Conservation (phyloP, 2,888 invertebrate genomes). For the Nemurella pictetii region DNA sequence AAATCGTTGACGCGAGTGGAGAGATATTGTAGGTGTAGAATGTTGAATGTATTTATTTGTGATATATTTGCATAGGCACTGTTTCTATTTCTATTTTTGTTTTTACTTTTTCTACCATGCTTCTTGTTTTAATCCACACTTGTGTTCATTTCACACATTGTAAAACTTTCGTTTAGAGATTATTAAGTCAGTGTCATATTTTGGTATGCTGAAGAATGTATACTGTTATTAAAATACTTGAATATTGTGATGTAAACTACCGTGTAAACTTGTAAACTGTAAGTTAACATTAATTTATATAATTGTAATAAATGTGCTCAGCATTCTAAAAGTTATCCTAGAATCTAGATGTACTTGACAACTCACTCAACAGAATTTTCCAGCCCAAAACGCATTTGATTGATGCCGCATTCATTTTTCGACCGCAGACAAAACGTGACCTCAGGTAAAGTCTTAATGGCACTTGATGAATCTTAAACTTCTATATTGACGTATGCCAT, state of each 20-base stretch:
- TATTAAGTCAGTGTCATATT: no score
- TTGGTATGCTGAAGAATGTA: constrained; percentile 11
- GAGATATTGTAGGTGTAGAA: not conserved
- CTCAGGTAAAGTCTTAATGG: no score
- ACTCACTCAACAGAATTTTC: no score
- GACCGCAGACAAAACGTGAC: no score
- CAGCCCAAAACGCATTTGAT: no score
- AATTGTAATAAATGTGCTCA: not conserved
- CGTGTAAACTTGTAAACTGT: constrained; percentile 35
- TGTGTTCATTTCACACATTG: constrained; percentile 36
- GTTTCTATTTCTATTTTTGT: not conserved
- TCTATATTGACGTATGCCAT: no score
- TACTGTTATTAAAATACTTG: constrained; percentile 26
- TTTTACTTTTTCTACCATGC: not conserved
- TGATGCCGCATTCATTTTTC: no score
- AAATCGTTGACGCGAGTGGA: not conserved
- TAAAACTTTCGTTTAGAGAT: constrained; percentile 17
- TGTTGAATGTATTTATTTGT: constrained; percentile 40
- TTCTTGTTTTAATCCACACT: constrained; percentile 33
- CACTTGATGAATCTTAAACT: no score
- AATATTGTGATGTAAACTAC: constrained; percentile 23
- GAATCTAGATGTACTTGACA: not conserved
- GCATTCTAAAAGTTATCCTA: not conserved
- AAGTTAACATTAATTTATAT: constrained; percentile 37
- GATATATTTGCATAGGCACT: constrained; percentile 38